phyloP scores from a whole-genome alignment of 2,797 vertebrate species.

The Lagocephalus sceleratus region DNA sequence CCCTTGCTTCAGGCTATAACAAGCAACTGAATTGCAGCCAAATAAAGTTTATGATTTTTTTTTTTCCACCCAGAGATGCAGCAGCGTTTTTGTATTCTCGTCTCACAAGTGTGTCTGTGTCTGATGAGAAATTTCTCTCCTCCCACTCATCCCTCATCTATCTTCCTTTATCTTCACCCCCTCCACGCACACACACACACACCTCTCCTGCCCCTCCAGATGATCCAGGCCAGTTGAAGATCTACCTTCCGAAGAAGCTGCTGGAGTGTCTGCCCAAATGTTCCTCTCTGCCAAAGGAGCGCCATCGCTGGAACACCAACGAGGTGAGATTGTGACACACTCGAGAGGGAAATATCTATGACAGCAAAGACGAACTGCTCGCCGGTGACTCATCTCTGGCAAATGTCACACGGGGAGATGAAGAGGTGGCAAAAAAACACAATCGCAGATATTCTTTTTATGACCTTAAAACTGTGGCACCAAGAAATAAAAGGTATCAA shows the following conservation, averaged over 20 bases:
- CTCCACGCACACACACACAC: background rate
- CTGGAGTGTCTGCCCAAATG: slow-evolving; percentile 99
- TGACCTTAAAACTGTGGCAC: slow-evolving; percentile 52
- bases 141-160: slow-evolving; percentile 53
- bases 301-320: slow-evolving; percentile 99
- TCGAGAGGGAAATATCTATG: slow-evolving; percentile 47
- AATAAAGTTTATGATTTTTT: slow-evolving; percentile 26
- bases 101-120: slow-evolving; percentile 32
- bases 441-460: slow-evolving; percentile 53
- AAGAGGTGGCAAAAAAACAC: slow-evolving; percentile 65
- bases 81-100: slow-evolving; percentile 36
- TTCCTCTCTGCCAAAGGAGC: slow-evolving; percentile 99
- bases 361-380: slow-evolving; percentile 43
- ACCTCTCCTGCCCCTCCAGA: slow-evolving; percentile 72
- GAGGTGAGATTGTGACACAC: slow-evolving; percentile 82
- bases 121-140: slow-evolving; percentile 46
- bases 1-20: slow-evolving; percentile 21
- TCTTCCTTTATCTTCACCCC: slow-evolving; percentile 49
- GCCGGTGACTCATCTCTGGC: slow-evolving; percentile 55
- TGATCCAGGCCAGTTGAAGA: slow-evolving; percentile 99
- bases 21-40: slow-evolving; percentile 18
- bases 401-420: slow-evolving; percentile 61
- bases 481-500: slow-evolving; percentile 15
- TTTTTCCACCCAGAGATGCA: slow-evolving; percentile 27
- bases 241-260: slow-evolving; percentile 99